Base-by-base conservation (phyloP, 2,113 vertebrate genomes). In the Benitochromis conjunctus region DNA sequence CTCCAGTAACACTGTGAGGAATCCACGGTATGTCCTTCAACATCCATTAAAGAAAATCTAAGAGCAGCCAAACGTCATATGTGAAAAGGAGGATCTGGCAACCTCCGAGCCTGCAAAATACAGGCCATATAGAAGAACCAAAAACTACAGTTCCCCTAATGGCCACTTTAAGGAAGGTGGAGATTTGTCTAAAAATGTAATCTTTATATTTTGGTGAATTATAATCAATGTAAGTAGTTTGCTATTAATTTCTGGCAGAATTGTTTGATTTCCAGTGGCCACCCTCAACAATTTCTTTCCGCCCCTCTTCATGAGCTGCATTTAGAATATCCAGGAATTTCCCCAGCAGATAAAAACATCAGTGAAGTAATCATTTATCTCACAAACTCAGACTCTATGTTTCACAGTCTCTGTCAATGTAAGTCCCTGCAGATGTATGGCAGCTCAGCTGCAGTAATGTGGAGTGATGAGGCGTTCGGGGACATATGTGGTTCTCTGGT, bases 401-500 rank as follows among this genome's bases (percentile, higher is more conserved):
- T 29, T 74, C 69, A 5, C 19, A 54, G 19, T 16, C 7, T 12
- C 64, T 24, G 43, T 69, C 18, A 7, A 21, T 51, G 6, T 3
- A 6, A 5, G 21, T 74, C 55, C 10, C 48, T 60, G 78, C 74
- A 86, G 79, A 84, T 24, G 58, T 34, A 79, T 24, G 71, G 58
- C 60, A 56, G 57, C 56, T 79, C 55, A 79, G 83, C 69, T 31
- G 90, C 55, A 13, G 34, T 19, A 79, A 79, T 55, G 76, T 18
- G 1, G 14, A 2, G 3, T 81, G 83, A 29, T 5, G 54, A 78
- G 79, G 81, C 64, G 6, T 89, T 92, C 66, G 10, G 86, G 87
- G 86, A 90, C 91, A 85, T 88, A 82, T 81, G 81, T 46, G 71
- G 81, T 56, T 81, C 82, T 83, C 64, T 48, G 83, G 77, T 86